These are phyloP conservation scores for Drosophila tani DNA, from an alignment of 1,140 invertebrate species.

Conservation along the genomic window DNA sequence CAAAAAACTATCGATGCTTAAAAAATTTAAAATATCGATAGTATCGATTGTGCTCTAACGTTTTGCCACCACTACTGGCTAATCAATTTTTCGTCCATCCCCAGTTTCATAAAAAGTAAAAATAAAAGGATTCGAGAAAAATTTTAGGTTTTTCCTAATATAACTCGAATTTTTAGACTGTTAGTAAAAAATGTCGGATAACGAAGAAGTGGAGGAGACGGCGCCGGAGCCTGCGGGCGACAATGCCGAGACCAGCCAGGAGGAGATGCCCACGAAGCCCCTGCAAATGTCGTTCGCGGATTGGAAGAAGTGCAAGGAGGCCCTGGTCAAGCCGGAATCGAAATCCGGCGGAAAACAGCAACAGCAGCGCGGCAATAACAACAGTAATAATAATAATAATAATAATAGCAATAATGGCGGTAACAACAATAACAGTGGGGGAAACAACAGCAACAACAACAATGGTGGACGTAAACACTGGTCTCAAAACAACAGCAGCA, in stretches of 20 bases:
- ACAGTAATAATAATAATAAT: conserved; percentile 25
- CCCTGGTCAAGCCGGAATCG: conserved; percentile 33
- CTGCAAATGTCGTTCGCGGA: conserved; percentile 71
- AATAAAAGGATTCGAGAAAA: not conserved
- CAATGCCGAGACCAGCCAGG: conserved; percentile 1
- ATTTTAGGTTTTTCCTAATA: not conserved
- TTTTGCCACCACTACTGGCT: too few relatives aligned
- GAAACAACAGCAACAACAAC: conserved; percentile 21
- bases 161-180: not conserved
- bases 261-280: conserved; percentile 17
- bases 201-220: conserved; percentile 7
- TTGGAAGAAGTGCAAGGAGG: conserved; percentile 73
- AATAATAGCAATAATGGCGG: conserved; percentile 9
- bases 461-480: conserved; percentile 36
- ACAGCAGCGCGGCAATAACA: conserved; percentile 25
- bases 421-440: conserved; percentile 19
- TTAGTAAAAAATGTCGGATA: conserved; percentile 32
- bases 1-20: too few relatives aligned
- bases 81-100: too few relatives aligned
- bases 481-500: conserved; percentile 24
- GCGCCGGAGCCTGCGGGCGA: not conserved
- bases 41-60: too few relatives aligned
- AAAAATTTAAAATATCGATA: too few relatives aligned
- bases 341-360: conserved; percentile 10
- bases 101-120: conserved; percentile 1